Conservation (phyloP, 2,797 vertebrate genomes). For the Amblyraja radiata region DNA sequence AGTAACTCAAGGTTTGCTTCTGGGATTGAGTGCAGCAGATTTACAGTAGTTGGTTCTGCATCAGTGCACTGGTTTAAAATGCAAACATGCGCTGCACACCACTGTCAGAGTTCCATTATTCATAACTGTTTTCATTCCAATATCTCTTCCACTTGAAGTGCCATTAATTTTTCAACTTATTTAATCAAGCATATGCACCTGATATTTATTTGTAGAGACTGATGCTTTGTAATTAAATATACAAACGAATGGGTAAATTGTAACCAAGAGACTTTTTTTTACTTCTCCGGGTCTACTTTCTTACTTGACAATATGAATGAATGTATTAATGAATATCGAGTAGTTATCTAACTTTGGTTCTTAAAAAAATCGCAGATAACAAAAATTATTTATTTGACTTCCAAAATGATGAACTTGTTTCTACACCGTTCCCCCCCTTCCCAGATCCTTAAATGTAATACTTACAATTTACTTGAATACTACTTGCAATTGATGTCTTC, state of each 20-base stretch:
- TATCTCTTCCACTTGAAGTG: neutral
- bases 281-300: neutral
- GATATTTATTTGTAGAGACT: neutral
- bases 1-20: neutral
- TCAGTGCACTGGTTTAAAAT: neutral
- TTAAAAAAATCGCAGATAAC: neutral
- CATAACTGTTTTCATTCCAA: neutral
- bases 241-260: neutral
- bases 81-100: neutral
- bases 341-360: neutral
- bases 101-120: neutral
- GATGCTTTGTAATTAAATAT: conserved; percentile 5
- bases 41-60: neutral
- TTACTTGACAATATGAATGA: conserved; percentile 16
- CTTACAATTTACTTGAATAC: neutral
- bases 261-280: neutral
- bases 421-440: too few relatives aligned
- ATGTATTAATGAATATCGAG: neutral
- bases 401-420: neutral
- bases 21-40: neutral
- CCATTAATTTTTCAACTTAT: neutral
- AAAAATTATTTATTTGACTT: neutral
- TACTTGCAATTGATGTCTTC: neutral
- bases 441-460: neutral
- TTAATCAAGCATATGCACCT: neutral